Percentiles rank a stretch among this genome's conserved stretches.
Conservation (phyloP, 2,797 vertebrate species). For the Ctenochaetus hawaiiensis region DNA sequence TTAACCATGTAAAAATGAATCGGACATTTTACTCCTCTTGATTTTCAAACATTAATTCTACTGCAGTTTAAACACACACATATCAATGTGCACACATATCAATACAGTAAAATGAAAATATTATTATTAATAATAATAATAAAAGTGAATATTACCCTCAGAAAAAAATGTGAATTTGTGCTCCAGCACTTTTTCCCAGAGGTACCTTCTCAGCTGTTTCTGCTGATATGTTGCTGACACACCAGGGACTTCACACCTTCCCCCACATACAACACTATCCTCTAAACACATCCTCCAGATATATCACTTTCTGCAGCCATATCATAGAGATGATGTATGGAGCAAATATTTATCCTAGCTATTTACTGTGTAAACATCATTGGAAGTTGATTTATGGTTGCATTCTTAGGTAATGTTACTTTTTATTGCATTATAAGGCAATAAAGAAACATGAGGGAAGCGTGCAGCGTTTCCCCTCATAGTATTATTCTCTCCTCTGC, state of each 20-base stretch:
- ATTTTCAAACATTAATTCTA: background rate
- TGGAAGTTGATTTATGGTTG: conserved; percentile 48
- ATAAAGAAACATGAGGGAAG: conserved; percentile 50
- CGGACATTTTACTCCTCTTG: background rate
- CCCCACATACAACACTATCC: conserved; percentile 62
- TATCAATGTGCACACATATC: background rate
- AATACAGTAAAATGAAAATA: conserved; percentile 19
- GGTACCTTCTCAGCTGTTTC: conserved; percentile 60
- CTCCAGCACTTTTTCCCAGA: conserved; percentile 39
- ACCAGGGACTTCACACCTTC: conserved; percentile 63
- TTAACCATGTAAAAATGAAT: background rate
- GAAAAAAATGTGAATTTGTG: conserved; percentile 27
- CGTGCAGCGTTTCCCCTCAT: background rate
- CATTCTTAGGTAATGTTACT: conserved; percentile 8
- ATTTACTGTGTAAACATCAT: conserved; percentile 33
- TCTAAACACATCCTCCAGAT: conserved; percentile 59
- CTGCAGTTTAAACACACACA: background rate
- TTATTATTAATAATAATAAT: background rate
- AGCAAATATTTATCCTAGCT: conserved; percentile 58
- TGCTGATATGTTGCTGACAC: conserved; percentile 68
- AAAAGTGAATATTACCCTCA: conserved; percentile 1
- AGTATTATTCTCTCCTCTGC: background rate
- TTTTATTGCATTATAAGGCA: conserved; percentile 52
- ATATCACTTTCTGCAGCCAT: conserved; percentile 49
- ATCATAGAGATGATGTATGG: conserved; percentile 49